Evolutionary conservation across 1,140 invertebrate species (phyloP).

Genomic region (Hyposmocoma kahamanoa): DNA sequence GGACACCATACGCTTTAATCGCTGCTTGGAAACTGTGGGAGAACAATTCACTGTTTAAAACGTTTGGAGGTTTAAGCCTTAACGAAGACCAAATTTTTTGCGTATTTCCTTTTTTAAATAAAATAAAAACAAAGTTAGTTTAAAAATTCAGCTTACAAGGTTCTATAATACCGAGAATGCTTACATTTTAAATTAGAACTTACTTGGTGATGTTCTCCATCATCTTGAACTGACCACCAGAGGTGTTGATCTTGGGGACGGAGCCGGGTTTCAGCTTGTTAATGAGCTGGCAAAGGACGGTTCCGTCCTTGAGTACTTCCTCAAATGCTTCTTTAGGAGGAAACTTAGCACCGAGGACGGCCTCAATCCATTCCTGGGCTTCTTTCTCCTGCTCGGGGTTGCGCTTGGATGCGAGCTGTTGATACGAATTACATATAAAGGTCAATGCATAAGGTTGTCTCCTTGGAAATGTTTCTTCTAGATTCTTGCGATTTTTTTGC

Average conservation of each 20-base stretch:
- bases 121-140: too few species aligned
- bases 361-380: slow-evolving; percentile 93
- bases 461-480: too few species aligned
- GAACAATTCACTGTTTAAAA: neutral
- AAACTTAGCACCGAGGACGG: slow-evolving; percentile 89
- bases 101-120: too few species aligned
- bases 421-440: too few species aligned
- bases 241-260: slow-evolving; percentile 89
- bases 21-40: slow-evolving; percentile 89
- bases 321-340: slow-evolving; percentile 83
- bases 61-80: too few species aligned
- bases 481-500: too few species aligned
- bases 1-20: slow-evolving; percentile 90
- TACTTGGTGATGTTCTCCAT: slow-evolving; percentile 96
- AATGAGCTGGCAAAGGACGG: slow-evolving; percentile 92
- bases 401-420: slow-evolving; percentile 90
- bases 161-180: too few species aligned
- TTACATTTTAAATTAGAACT: too few species aligned
- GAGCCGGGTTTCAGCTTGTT: slow-evolving; percentile 90
- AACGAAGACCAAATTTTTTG: too few species aligned
- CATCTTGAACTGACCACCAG: slow-evolving; percentile 94
- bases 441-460: too few species aligned
- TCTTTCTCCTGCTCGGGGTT: slow-evolving; percentile 91
- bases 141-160: too few species aligned
- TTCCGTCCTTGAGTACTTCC: slow-evolving; percentile 90